These are phyloP conservation scores for Lepeophtheirus salmonis DNA, from an alignment of 1,140 invertebrate species.

Conservation along the genomic window DNA sequence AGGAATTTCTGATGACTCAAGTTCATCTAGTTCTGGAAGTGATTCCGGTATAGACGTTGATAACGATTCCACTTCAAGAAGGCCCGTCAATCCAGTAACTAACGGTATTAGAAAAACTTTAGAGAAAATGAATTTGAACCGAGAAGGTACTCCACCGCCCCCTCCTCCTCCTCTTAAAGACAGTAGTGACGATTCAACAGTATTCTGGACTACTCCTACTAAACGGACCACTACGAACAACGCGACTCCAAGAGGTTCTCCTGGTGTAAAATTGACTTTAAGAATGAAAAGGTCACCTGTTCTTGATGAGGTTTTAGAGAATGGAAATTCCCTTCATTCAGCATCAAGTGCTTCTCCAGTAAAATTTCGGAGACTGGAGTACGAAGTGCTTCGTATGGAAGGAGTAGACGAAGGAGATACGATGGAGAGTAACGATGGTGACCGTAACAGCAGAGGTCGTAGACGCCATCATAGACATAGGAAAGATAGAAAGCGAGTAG, in stretches of 20 bases:
- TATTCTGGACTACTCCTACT: not conserved
- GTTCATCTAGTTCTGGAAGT: constrained; percentile 3
- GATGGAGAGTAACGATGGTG: too few relatives aligned
- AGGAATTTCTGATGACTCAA: constrained; percentile 12
- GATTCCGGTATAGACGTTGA: not conserved
- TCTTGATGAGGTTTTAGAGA: constrained; percentile 60
- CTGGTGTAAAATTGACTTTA: constrained; percentile 51
- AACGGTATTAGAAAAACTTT: not conserved
- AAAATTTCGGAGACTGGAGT: not conserved
- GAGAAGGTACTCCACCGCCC: too few relatives aligned
- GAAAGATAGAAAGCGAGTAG: not conserved
- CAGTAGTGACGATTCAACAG: not conserved
- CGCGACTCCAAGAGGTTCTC: not conserved
- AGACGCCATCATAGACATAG: not conserved
- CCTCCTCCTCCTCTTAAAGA: too few relatives aligned
- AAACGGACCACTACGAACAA: not conserved
- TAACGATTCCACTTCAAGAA: not conserved
- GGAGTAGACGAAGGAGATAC: not conserved
- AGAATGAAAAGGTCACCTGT: constrained; percentile 66
- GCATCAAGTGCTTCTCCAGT: not conserved
- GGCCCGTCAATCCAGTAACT: too few relatives aligned
- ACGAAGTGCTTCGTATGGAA: constrained; percentile 11
- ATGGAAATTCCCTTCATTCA: constrained; percentile 36
- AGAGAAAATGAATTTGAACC: not conserved
- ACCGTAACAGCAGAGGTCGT: not conserved